These are phyloP conservation scores for Carassius carassius DNA, from an alignment of 2,113 vertebrate species.

Conservation along the genomic window DNA sequence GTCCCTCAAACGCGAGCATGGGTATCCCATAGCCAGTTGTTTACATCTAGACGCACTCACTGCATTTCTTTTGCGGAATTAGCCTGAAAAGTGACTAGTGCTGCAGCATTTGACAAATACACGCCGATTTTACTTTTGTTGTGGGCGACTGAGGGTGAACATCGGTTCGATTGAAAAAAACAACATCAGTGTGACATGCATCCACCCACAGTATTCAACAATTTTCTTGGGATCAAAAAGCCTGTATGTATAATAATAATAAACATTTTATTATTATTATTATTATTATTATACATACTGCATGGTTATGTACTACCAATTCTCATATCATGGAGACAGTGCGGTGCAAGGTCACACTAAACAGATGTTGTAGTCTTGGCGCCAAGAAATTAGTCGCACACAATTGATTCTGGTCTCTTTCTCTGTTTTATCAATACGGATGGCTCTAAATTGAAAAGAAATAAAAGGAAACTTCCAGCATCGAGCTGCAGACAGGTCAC, in stretches of 20 bases:
- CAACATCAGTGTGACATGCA: slow-evolving; percentile 47
- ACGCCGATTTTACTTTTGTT: slow-evolving; percentile 67
- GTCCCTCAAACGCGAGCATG: slow-evolving; percentile 54
- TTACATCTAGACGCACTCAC: slow-evolving; percentile 66
- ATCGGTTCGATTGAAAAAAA: slow-evolving; percentile 52
- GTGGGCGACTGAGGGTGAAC: slow-evolving; percentile 69
- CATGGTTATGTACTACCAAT: slow-evolving; percentile 2
- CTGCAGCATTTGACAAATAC: slow-evolving; percentile 66
- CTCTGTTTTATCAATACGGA: slow-evolving; percentile 37
- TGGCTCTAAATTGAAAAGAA: slow-evolving; percentile 44
- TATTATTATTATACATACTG: slow-evolving; percentile 57
- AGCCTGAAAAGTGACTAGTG: slow-evolving; percentile 59
- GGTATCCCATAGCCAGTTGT: slow-evolving; percentile 61
- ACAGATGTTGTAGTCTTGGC: slow-evolving; percentile 26
- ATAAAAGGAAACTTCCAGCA: slow-evolving; percentile 38
- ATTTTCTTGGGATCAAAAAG: slow-evolving; percentile 32
- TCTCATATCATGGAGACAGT: background rate
- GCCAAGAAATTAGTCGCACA: slow-evolving; percentile 29
- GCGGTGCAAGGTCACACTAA: slow-evolving; percentile 32
- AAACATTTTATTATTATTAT: slow-evolving; percentile 60
- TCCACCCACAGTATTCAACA: background rate
- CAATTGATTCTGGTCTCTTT: slow-evolving; percentile 22
- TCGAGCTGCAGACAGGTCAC: slow-evolving; percentile 56
- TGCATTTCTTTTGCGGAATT: slow-evolving; percentile 63
- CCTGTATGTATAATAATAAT: background rate